These are phyloP conservation scores for Porites rus DNA, from an alignment of 92 coral and sea anemone genomes.

Conservation along the genomic window DNA sequence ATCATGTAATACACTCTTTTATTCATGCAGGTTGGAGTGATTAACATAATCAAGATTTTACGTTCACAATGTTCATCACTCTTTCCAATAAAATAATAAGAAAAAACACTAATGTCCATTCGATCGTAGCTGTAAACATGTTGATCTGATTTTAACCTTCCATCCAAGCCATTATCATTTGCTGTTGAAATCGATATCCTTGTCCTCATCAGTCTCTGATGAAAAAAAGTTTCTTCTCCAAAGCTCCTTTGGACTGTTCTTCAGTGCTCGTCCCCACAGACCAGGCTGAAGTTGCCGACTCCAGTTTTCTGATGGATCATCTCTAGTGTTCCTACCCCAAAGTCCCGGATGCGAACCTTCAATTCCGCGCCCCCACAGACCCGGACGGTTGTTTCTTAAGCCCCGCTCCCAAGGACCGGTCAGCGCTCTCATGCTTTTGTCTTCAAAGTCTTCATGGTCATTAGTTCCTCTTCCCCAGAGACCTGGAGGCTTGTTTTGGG, in stretches of 20 bases:
- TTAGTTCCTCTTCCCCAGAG: constrained; percentile 28
- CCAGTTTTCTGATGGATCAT: constrained; percentile 25
- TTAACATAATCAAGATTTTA: not conserved
- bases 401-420: constrained; percentile 11
- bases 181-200: not conserved
- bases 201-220: not conserved
- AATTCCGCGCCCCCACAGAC: constrained; percentile 35
- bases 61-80: not conserved
- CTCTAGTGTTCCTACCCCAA: constrained; percentile 26
- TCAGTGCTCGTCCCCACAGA: constrained; percentile 34
- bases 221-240: not conserved
- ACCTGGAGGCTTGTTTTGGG: not conserved
- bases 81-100: not conserved
- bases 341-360: not conserved
- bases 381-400: not conserved
- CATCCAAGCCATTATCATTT: not conserved
- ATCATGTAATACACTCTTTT: too few relatives aligned
- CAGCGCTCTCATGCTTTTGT: not conserved
- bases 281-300: not conserved
- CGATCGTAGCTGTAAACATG: not conserved
- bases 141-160: not conserved
- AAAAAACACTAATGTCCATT: not conserved
- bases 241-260: not conserved
- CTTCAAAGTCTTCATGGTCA: not conserved
- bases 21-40: not conserved